Conservation (phyloP, 2,113 vertebrate species). For the human region GRCh38 chr19:6220001-6220500, state of each 20-base stretch:
- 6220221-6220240: neutral
- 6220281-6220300: neutral
- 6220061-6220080: neutral
- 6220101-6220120: neutral
- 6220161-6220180: fast-evolving
- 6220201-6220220: neutral
- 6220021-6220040: neutral
- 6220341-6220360: neutral
- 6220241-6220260: neutral
- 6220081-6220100: neutral
- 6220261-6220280: fast-evolving
- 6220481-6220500: fast-evolving
- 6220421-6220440: neutral
- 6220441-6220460: neutral
- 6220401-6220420: fast-evolving
- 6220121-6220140: neutral
- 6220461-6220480: neutral
- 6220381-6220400: neutral
- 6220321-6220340: neutral
- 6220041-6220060: neutral
- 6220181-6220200: fast-evolving
- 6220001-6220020: neutral
- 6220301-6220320: no score
- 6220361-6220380: neutral
- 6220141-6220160: neutral